phyloP scores from a whole-genome alignment of 1,140 invertebrate species.

The Anagrus nilaparvatae region DNA sequence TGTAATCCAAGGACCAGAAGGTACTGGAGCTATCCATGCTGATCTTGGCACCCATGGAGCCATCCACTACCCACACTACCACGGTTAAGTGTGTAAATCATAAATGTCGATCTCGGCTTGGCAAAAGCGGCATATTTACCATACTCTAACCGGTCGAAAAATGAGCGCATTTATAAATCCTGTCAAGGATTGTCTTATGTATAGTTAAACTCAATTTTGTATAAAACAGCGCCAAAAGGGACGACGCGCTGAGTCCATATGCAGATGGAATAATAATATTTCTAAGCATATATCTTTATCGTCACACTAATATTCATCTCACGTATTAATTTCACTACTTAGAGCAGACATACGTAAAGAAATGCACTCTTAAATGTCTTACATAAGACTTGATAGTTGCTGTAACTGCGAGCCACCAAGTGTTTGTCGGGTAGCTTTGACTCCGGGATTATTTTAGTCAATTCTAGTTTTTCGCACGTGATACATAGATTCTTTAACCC shows the following conservation, averaged over 20 bases:
- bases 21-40: conserved; percentile 43
- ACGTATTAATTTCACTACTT: background rate
- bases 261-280: conserved; percentile 5
- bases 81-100: background rate
- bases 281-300: conserved; percentile 10
- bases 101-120: conserved; percentile 42
- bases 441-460: conserved; percentile 31
- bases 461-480: conserved; percentile 28
- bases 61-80: conserved; percentile 22
- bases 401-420: too few relatives aligned
- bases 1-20: conserved; percentile 43
- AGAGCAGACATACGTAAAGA: too few relatives aligned
- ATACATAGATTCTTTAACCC: too few relatives aligned
- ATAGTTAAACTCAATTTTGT: background rate
- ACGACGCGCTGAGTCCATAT: conserved; percentile 17
- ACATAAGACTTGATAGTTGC: too few relatives aligned
- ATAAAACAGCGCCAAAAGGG: too few relatives aligned
- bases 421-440: conserved; percentile 20
- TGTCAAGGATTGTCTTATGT: conserved; percentile 31
- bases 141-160: conserved; percentile 36
- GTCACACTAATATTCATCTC: conserved; percentile 15
- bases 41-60: conserved; percentile 43
- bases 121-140: conserved; percentile 42
- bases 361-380: too few relatives aligned
- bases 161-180: conserved; percentile 21